Evolutionary conservation across 2,888 invertebrate species (phyloP), one percentile per base, ranked within the genome.

Genomic region (Drosophila neotestacea): DNA sequence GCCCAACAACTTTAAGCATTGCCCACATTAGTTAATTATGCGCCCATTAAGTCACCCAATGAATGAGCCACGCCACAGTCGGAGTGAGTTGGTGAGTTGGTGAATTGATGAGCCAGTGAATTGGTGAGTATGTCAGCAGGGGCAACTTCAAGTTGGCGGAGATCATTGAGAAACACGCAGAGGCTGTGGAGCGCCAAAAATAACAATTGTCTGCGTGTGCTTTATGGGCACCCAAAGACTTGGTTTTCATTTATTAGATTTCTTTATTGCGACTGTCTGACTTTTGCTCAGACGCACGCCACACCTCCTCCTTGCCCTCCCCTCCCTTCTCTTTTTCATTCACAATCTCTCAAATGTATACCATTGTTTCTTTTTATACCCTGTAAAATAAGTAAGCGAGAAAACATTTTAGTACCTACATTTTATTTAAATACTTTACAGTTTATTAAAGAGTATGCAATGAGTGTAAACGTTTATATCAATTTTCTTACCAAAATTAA

Each of bases 1-100:
- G 67, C 56, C 58, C 54, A 65, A 60, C 52, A 46, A 63, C 47
- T 65, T 10, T 44, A 34, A 73, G 50, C 42, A 59, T 78, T 73
- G 79, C 75, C 79, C 82, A 79, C 88, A 80, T 85, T 85, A 79
- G 85, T 88, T 85, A 89, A 89, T 85, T 85, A 85, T 85, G 85
- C 85, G 73, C 56, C 69, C 70, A 85, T 85, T 87, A 85, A 72
- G 85, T 74, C 42, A 56, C 44, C 44, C 30, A 41, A 55, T 60
- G 54, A 71, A 56, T 59, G 60, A 55, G 42, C 36, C 16, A 61
- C 46, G 52, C 16, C n/a, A 28, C 6, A 4, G 22, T 7, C 9
- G 38, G 38, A 38, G 34, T 46, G n/a, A 16, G 39, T 36, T 22
- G 22, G 36, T 63, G 41, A 39, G 56, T 60, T 80, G 73, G 56